Conservation (phyloP, 2,888 invertebrate genomes). For the Galerucella nymphaeae region DNA sequence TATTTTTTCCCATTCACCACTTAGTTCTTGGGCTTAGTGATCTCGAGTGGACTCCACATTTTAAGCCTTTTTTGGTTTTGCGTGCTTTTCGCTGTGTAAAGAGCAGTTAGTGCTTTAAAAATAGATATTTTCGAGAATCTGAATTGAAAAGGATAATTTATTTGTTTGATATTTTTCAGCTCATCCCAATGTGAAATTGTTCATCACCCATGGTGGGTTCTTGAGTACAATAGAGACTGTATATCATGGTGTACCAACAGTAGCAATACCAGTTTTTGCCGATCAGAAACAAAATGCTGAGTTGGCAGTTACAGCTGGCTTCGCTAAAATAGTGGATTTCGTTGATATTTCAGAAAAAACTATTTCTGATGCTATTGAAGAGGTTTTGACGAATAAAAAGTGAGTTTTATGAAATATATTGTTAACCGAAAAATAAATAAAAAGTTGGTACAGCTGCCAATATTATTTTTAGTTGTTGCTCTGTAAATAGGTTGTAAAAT, state of each 20-base stretch:
- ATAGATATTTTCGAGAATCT: too few species aligned
- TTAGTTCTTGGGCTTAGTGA: too few species aligned
- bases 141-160: too few species aligned
- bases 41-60: too few species aligned
- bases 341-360: constrained; percentile 16
- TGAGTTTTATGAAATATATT: constrained; percentile 10
- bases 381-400: constrained; percentile 26
- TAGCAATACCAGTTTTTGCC: constrained; percentile 51
- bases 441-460: too few species aligned
- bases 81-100: too few species aligned
- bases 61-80: too few species aligned
- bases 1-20: too few species aligned
- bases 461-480: too few species aligned
- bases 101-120: too few species aligned
- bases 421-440: background rate
- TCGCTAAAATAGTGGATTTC: constrained; percentile 15
- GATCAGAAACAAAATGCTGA: constrained; percentile 50
- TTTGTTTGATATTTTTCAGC: constrained; percentile 14
- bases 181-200: constrained; percentile 47
- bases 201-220: constrained; percentile 52
- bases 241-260: constrained; percentile 47
- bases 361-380: constrained; percentile 15
- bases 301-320: constrained; percentile 20
- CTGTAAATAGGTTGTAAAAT: too few species aligned
- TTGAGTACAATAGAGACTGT: constrained; percentile 52